Conservation (phyloP, 2,888 invertebrate species). For the Aethes cnicana region DNA sequence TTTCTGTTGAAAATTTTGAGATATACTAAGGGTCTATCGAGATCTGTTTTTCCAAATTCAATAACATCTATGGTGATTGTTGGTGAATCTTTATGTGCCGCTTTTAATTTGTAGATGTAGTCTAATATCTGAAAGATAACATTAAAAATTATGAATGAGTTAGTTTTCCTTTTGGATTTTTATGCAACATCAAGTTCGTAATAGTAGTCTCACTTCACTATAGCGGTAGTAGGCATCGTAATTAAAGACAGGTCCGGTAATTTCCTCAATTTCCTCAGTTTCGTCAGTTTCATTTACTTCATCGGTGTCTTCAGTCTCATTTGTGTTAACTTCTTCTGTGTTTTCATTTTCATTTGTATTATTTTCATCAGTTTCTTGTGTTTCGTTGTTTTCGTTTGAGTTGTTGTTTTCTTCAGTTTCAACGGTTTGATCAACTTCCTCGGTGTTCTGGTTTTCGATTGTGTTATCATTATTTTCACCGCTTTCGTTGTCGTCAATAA, state of each 20-base stretch:
- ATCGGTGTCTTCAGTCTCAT: not conserved
- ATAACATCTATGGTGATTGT: conserved; percentile 46
- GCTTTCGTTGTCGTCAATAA: conserved; percentile 2
- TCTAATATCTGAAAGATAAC: conserved; percentile 54
- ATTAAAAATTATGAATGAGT: too few species aligned
- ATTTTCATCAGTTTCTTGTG: not conserved
- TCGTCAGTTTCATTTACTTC: not conserved
- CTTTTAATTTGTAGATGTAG: conserved; percentile 47
- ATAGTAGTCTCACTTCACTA: conserved; percentile 50
- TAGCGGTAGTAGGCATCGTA: conserved; percentile 57
- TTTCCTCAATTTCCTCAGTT: not conserved
- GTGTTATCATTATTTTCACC: not conserved
- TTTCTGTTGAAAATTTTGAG: conserved; percentile 70
- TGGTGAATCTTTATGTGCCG: conserved; percentile 40
- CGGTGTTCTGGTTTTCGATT: not conserved
- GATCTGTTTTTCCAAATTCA: conserved; percentile 52
- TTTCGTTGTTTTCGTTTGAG: not conserved
- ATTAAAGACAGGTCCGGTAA: conserved; percentile 35
- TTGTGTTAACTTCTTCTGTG: not conserved
- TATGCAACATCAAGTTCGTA: too few species aligned
- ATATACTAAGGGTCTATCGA: conserved; percentile 58
- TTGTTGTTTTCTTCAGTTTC: not conserved
- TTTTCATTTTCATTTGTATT: not conserved
- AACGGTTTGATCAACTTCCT: not conserved
- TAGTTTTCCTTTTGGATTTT: too few species aligned